These are phyloP conservation scores for Neoaliturus tenellus DNA, from an alignment of 2,888 invertebrate species.

Conservation along the genomic window DNA sequence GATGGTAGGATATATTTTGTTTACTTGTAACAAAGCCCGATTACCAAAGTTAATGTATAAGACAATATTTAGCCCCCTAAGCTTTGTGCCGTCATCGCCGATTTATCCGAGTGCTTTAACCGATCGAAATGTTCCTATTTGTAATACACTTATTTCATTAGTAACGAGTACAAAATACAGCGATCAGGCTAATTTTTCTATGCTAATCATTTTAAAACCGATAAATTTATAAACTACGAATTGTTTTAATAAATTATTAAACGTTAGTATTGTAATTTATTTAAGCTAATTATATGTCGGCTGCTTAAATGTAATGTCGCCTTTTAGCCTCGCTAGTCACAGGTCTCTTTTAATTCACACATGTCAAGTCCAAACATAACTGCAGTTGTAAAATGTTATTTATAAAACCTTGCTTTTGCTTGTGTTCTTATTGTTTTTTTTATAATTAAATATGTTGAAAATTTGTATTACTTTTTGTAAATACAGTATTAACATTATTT, in stretches of 20 bases:
- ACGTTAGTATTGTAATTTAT: slow-evolving; percentile 42
- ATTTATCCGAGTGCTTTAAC: slow-evolving; percentile 40
- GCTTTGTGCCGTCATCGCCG: slow-evolving; percentile 30
- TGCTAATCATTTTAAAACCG: slow-evolving; percentile 26
- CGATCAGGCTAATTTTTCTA: slow-evolving; percentile 46
- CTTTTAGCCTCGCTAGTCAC: slow-evolving; percentile 48
- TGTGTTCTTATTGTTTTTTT: slow-evolving; percentile 49
- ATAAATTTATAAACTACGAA: slow-evolving; percentile 45
- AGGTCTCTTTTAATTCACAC: slow-evolving; percentile 45
- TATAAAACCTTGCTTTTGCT: slow-evolving; percentile 51
- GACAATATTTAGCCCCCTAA: slow-evolving; percentile 45
- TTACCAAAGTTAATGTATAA: slow-evolving; percentile 48
- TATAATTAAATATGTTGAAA: slow-evolving; percentile 43
- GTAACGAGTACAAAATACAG: slow-evolving; percentile 43
- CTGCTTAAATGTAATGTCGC: slow-evolving; percentile 41
- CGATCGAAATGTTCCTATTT: slow-evolving; percentile 43
- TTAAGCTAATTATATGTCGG: slow-evolving; percentile 44
- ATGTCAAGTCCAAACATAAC: slow-evolving; percentile 31
- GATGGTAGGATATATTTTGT: slow-evolving; percentile 46
- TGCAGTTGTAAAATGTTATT: slow-evolving; percentile 40
- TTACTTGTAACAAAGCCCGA: slow-evolving; percentile 49
- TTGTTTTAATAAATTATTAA: slow-evolving; percentile 44
- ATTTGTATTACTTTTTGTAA: slow-evolving; percentile 50
- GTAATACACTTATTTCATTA: slow-evolving; percentile 33
- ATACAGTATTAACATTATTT: slow-evolving; percentile 51